phyloP scores from a whole-genome alignment of 2,113 vertebrate species.

The Peromyscus californicus region DNA sequence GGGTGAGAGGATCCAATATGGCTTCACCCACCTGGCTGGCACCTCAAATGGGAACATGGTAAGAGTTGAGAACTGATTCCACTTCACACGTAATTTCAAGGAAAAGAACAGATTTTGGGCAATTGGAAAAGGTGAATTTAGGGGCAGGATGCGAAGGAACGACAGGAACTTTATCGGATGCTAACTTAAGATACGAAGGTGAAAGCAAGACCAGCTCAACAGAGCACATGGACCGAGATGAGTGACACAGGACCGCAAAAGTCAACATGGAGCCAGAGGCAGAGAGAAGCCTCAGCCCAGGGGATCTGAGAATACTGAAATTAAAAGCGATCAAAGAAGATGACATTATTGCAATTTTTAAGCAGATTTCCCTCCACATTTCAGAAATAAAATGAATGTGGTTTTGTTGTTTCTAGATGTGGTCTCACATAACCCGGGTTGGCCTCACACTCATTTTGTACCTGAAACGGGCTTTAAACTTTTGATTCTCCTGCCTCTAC shows the following conservation, averaged over 20 bases:
- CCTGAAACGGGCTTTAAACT: background rate
- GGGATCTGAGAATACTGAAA: constrained; percentile 8
- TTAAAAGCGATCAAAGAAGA: constrained; percentile 43
- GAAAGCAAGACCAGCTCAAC: background rate
- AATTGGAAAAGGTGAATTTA: constrained; percentile 3
- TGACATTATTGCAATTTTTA: background rate
- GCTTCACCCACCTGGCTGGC: background rate
- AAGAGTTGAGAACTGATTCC: background rate
- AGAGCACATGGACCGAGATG: background rate
- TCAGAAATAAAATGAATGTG: constrained; percentile 46
- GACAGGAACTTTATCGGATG: background rate
- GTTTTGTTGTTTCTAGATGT: background rate
- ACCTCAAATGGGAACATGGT: background rate
- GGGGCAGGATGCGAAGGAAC: background rate
- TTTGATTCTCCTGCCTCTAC: background rate
- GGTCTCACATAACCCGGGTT: background rate
- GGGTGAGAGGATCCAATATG: background rate
- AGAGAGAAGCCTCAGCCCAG: background rate
- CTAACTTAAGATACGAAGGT: constrained; percentile 29
- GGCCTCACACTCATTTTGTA: background rate
- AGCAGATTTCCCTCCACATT: constrained; percentile 33
- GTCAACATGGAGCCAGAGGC: background rate
- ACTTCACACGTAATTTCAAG: background rate
- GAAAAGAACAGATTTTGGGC: constrained; percentile 31
- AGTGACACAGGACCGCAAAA: background rate